Conservation (phyloP, 1,140 invertebrate genomes). For the Drosophila saltans region DNA sequence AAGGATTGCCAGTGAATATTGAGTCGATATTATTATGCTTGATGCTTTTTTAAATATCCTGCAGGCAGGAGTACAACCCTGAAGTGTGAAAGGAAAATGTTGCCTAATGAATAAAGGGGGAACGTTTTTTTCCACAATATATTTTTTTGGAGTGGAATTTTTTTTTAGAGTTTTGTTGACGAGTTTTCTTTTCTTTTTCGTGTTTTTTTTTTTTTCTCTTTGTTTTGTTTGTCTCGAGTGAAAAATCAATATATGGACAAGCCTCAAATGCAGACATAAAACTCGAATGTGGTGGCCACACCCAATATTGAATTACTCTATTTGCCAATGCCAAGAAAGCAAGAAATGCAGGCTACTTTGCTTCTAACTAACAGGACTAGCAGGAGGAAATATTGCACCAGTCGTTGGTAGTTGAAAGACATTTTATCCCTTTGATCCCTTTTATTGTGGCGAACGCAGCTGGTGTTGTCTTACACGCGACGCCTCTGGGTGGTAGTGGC, state of each 20-base stretch:
- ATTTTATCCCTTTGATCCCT: slow-evolving; percentile 63
- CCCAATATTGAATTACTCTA: slow-evolving; percentile 65
- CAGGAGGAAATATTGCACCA: slow-evolving; percentile 14
- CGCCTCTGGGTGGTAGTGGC: neutral
- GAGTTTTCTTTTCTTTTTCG: neutral
- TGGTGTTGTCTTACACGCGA: slow-evolving; percentile 56
- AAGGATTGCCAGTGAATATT: slow-evolving; percentile 51
- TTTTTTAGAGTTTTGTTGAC: neutral
- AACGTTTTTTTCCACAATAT: neutral
- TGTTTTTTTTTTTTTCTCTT: neutral
- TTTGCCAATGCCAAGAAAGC: slow-evolving; percentile 36
- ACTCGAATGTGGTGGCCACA: slow-evolving; percentile 34
- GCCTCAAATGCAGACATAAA: slow-evolving; percentile 26
- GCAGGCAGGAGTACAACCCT: neutral
- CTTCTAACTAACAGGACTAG: slow-evolving; percentile 1
- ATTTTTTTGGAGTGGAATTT: slow-evolving; percentile 3
- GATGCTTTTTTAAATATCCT: slow-evolving; percentile 26
- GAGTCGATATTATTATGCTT: slow-evolving; percentile 21
- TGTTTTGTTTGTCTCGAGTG: slow-evolving; percentile 18
- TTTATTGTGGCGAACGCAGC: slow-evolving; percentile 61
- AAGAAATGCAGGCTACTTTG: slow-evolving; percentile 10
- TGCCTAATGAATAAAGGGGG: slow-evolving; percentile 41
- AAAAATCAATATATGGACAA: slow-evolving; percentile 26
- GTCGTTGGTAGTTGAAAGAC: slow-evolving; percentile 33
- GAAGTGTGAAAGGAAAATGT: slow-evolving; percentile 30